These are phyloP conservation scores for Nannoperca australis DNA, from an alignment of 2,797 vertebrate species.

Conservation along the genomic window DNA sequence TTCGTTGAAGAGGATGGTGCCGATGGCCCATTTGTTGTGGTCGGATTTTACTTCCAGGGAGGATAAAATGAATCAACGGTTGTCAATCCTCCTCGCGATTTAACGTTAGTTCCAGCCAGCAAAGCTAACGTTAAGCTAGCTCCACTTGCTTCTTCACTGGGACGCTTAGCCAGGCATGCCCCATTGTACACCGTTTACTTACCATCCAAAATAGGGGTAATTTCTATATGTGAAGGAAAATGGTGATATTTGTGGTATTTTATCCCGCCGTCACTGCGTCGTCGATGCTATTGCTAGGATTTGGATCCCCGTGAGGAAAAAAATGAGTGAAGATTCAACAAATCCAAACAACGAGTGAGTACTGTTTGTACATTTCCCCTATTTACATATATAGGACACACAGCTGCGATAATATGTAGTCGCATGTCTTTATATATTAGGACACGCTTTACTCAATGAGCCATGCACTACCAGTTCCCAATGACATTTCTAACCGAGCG, in stretches of 20 bases:
- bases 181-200: slow-evolving; percentile 54
- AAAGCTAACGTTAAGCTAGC: slow-evolving; percentile 78
- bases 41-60: slow-evolving; percentile 87
- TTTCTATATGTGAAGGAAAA: slow-evolving; percentile 84
- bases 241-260: slow-evolving; percentile 94
- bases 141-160: slow-evolving; percentile 58
- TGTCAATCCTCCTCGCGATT: slow-evolving; percentile 83
- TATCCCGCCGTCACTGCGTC: slow-evolving; percentile 91
- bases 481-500: slow-evolving; percentile 54
- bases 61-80: slow-evolving; percentile 84
- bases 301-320: slow-evolving; percentile 94
- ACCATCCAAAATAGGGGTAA: slow-evolving; percentile 63
- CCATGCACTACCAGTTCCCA: slow-evolving; percentile 17
- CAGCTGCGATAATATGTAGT: slow-evolving; percentile 18
- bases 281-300: slow-evolving; percentile 89
- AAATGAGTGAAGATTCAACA: slow-evolving; percentile 99
- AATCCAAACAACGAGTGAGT: slow-evolving; percentile 98
- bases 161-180: slow-evolving; percentile 76
- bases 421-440: slow-evolving; percentile 8
- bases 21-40: slow-evolving; percentile 79
- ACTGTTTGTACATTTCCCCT: neutral
- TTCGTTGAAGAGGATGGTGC: slow-evolving; percentile 72
- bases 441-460: slow-evolving; percentile 18
- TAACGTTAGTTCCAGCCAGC: slow-evolving; percentile 72
- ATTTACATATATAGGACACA: neutral